Conservation (phyloP, 2,113 vertebrate species). For the Elaphurus davidianus region DNA sequence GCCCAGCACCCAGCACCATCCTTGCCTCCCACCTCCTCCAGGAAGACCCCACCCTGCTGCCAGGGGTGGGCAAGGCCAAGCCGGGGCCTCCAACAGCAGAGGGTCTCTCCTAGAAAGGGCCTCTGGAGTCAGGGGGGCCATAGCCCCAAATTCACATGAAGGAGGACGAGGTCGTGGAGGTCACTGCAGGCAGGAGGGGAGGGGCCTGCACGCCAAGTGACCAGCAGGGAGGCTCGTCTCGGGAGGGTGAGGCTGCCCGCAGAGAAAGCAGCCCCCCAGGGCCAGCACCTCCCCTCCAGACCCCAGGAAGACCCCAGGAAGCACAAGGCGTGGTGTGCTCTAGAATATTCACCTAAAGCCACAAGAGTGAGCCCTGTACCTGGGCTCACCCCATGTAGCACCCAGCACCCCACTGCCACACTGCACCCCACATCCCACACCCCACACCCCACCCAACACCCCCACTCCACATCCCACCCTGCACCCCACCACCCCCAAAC, state of each 20-base stretch:
- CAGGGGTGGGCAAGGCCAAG: neutral
- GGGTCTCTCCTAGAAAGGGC: no score
- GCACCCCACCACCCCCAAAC: neutral
- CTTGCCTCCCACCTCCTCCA: neutral
- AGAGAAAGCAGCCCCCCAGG: neutral
- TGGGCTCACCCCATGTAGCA: accelerated
- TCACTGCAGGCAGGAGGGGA: neutral
- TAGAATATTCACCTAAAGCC: neutral
- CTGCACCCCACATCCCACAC: neutral
- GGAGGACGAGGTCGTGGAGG: accelerated
- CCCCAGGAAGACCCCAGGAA: neutral
- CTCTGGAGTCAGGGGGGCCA: neutral
- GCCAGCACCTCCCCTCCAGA: neutral
- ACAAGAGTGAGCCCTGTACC: neutral
- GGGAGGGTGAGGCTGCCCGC: neutral
- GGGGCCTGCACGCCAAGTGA: accelerated
- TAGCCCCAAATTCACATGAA: neutral
- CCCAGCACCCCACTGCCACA: neutral
- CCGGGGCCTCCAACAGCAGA: neutral
- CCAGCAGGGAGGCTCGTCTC: neutral
- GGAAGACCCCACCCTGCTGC: neutral
- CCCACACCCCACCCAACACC: neutral
- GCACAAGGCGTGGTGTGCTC: neutral
- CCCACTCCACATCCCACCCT: neutral
- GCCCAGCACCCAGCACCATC: neutral